A percentile compares a stretch with the other conserved stretches of the same genome.
These are phyloP conservation scores for Isurus oxyrinchus DNA, from an alignment of 2,113 vertebrate genomes.

Conservation along the genomic window DNA sequence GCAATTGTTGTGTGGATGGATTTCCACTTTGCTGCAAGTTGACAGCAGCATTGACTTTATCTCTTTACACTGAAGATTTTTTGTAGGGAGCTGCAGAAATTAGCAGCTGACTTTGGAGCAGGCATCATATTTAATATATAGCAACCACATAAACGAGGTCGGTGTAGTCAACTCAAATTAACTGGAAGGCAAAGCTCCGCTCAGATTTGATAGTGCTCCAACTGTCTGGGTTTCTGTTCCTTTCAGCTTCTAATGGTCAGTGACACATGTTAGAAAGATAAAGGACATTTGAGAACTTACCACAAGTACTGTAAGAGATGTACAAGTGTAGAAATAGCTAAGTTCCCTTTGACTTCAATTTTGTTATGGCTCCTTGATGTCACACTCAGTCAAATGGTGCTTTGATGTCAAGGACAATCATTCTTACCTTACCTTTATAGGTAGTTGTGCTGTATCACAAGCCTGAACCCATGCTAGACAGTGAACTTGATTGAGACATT, in stretches of 20 bases:
- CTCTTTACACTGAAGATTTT: not conserved
- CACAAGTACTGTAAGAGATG: not conserved
- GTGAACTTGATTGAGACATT: not conserved
- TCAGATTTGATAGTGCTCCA: not conserved
- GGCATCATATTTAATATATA: not conserved
- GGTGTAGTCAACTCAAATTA: slow-evolving; percentile 2
- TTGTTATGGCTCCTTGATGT: too few relatives aligned
- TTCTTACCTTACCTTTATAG: not conserved
- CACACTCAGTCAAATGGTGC: too few relatives aligned
- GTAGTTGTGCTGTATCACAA: not conserved
- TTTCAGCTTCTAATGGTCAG: not conserved
- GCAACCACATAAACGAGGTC: not conserved
- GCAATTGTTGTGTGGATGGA: not conserved
- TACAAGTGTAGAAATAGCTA: not conserved
- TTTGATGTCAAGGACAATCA: too few relatives aligned
- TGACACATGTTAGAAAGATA: not conserved
- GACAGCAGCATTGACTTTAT: not conserved
- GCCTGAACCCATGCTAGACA: not conserved
- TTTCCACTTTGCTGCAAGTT: not conserved
- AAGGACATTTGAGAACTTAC: not conserved
- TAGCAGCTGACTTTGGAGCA: not conserved
- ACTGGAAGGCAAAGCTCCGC: not conserved
- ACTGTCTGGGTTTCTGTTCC: too few relatives aligned
- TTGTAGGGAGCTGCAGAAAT: not conserved
- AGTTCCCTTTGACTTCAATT: too few relatives aligned